phyloP scores from a whole-genome alignment of 2,797 vertebrate species.

The Periparus ater region DNA sequence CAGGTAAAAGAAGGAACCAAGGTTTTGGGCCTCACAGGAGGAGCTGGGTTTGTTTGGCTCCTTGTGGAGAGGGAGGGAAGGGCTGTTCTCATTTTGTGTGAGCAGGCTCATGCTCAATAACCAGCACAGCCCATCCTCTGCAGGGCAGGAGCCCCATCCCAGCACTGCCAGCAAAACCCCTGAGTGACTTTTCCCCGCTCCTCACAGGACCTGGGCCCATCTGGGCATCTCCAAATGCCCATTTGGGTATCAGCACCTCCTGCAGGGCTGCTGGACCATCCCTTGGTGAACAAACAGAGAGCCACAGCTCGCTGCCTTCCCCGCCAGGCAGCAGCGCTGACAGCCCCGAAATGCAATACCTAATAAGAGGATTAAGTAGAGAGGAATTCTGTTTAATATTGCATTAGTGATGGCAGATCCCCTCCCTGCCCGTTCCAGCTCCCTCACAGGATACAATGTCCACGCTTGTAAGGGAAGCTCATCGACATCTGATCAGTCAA shows the following conservation, averaged over 20 bases:
- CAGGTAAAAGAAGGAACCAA: background rate
- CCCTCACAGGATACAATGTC: slow-evolving; percentile 35
- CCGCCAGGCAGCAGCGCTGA: background rate
- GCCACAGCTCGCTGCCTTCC: background rate
- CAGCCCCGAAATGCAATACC: slow-evolving; percentile 18
- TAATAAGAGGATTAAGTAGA: slow-evolving; percentile 69
- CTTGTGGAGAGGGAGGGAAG: background rate
- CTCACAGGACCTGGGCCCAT: background rate
- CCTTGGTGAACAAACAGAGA: background rate
- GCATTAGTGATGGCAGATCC: slow-evolving; percentile 34
- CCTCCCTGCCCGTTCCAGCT: background rate
- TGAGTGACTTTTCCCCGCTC: background rate
- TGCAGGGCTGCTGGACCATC: too few relatives aligned
- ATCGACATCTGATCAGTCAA: slow-evolving; percentile 39
- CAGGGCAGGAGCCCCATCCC: background rate
- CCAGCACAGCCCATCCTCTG: background rate
- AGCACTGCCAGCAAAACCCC: too few relatives aligned
- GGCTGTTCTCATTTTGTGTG: too few relatives aligned
- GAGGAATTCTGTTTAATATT: slow-evolving; percentile 61
- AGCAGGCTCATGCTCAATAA: accelerated
- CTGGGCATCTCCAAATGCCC: background rate
- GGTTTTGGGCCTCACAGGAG: background rate
- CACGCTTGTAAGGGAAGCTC: slow-evolving; percentile 23
- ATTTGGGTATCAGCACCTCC: background rate
- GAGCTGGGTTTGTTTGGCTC: background rate